Evolutionary conservation across 2,888 invertebrate species (phyloP).

Genomic region (Trissonchulus sp.): DNA sequence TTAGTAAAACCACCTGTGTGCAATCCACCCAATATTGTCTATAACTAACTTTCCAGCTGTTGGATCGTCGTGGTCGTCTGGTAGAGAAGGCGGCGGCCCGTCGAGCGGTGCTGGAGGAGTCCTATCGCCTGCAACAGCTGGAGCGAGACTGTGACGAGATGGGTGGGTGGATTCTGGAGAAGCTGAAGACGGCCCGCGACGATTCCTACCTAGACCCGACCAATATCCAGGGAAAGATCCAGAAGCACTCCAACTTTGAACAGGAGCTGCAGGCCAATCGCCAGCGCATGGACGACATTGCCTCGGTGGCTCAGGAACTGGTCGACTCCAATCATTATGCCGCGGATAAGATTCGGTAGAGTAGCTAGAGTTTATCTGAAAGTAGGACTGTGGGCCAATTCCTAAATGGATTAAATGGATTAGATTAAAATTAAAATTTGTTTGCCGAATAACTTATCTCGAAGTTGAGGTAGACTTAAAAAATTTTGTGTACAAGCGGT

Average conservation of each 20-base stretch:
- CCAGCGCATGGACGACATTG: constrained; percentile 87
- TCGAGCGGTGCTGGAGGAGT: constrained; percentile 80
- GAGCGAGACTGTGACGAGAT: constrained; percentile 98
- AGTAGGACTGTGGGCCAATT: too few species aligned
- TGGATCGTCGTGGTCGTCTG: constrained; percentile 77
- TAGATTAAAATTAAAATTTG: too few species aligned
- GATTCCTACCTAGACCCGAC: constrained; percentile 73
- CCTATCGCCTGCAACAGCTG: constrained; percentile 91
- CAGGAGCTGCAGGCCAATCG: constrained; percentile 95
- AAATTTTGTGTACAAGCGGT: too few species aligned
- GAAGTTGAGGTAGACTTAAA: too few species aligned
- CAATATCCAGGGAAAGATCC: constrained; percentile 92
- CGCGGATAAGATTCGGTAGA: constrained; percentile 58
- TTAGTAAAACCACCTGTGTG: too few species aligned
- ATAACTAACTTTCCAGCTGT: constrained; percentile 57
- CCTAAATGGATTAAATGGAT: too few species aligned
- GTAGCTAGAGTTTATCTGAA: too few species aligned
- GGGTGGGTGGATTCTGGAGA: constrained; percentile 98
- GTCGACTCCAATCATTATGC: constrained; percentile 87
- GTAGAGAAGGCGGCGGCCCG: constrained; percentile 81
- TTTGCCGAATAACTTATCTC: too few species aligned
- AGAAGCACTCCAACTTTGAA: constrained; percentile 97
- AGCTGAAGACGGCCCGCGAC: constrained; percentile 65
- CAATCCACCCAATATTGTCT: background rate
- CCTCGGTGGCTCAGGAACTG: constrained; percentile 75